Base-by-base conservation (phyloP, 2,888 invertebrate genomes). In the Phasia obesa region DNA sequence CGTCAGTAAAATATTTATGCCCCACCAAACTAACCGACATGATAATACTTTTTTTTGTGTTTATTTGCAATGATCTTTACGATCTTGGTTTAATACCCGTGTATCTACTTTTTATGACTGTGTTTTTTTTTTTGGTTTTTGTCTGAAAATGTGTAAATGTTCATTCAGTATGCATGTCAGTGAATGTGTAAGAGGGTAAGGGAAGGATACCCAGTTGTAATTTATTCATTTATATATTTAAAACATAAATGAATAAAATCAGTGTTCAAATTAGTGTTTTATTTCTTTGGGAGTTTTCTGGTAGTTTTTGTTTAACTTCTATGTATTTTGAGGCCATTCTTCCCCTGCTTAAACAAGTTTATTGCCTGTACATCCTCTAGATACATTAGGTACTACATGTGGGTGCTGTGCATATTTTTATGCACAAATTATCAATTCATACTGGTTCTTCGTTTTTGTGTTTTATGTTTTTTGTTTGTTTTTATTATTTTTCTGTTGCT, bases 341-440 rank as follows among this genome's bases (percentile, higher is more conserved):
- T 77, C 53, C 53, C 76, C 25, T 25, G 19, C 4, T 2, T n/a
- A 5, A 51, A 59, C 35, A 49, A 49, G 27, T 76, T 75, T 65
- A 67, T 76, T 60, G 53, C 19, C 44, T 77, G 35, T 70, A 62
- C 74, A 75, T 76, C 78, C 65, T 75, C 67, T 78, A 60, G 83
- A 79, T 79, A 42, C 79, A 75, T 60, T 70, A 53, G 27, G 55
- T 57, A 64, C 74, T 60, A 38, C 75, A 79, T 83, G 83, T 83
- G 83, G 83, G 83, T 83, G 79, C 79, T 79, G 79, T 75, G 83
- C 83, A 83, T 83, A 83, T 79, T 76, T 83, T 67, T 49, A 62
- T 79, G 70, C 49, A 60, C 59, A 65, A 65, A 60, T 76, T 71
- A 65, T 62, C 83, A 79, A 67, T 75, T 35, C 81, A 69, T 59